phyloP scores from a whole-genome alignment of 2,113 vertebrate genomes.

The Felis catus region DNA sequence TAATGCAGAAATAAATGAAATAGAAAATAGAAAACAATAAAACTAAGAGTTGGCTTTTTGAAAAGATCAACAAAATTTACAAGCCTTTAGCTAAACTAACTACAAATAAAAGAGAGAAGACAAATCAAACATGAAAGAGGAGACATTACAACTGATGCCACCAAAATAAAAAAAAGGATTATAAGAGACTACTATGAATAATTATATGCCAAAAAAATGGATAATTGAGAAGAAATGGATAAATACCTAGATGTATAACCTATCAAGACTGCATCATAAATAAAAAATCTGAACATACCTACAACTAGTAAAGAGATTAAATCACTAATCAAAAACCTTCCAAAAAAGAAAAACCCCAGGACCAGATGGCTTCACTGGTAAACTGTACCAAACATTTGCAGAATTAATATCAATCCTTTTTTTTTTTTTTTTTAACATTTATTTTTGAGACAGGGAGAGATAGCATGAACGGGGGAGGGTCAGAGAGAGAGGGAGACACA shows the following conservation, averaged over 20 bases:
- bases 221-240: neutral
- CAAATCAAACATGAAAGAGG: neutral
- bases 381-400: neutral
- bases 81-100: neutral
- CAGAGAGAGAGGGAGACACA: too few species aligned
- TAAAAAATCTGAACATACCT: neutral
- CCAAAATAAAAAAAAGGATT: neutral
- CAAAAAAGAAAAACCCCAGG: neutral
- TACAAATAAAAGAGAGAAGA: neutral
- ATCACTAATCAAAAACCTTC: neutral
- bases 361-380: neutral
- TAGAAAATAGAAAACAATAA: neutral
- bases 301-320: neutral
- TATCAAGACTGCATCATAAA: neutral
- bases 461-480: too few species aligned
- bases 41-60: neutral
- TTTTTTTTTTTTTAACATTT: too few species aligned
- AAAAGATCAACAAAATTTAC: neutral
- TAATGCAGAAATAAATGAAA: too few species aligned
- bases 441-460: too few species aligned
- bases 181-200: neutral
- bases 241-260: neutral
- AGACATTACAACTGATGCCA: neutral
- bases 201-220: neutral
- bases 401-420: neutral